Conservation (phyloP, 2,888 invertebrate species). For the Ametastegia equiseti region DNA sequence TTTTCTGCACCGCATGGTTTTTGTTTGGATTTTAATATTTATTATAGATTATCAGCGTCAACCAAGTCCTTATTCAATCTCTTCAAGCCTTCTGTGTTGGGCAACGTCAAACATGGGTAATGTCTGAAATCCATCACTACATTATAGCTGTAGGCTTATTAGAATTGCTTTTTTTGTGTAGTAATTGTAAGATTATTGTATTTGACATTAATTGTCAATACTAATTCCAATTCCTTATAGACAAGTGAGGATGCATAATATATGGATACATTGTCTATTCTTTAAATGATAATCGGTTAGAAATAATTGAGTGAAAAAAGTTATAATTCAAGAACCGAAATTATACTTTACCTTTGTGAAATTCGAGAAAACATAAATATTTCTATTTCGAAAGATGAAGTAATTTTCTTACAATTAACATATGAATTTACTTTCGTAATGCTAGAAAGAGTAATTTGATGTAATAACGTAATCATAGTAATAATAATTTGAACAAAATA, state of each 20-base stretch:
- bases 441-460: not conserved
- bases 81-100: slow-evolving; percentile 73
- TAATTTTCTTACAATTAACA: not conserved
- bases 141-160: slow-evolving; percentile 11
- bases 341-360: not conserved
- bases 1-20: slow-evolving; percentile 68
- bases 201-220: too few relatives aligned
- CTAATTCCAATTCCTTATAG: too few relatives aligned
- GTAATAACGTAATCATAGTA: not conserved
- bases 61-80: slow-evolving; percentile 77
- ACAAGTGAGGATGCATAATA: too few relatives aligned
- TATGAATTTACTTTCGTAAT: not conserved
- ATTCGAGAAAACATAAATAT: not conserved
- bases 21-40: slow-evolving; percentile 71
- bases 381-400: not conserved
- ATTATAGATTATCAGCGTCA: slow-evolving; percentile 74
- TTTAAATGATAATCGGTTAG: not conserved
- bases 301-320: not conserved
- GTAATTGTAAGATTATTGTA: not conserved
- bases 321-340: not conserved
- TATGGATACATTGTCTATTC: too few relatives aligned
- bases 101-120: slow-evolving; percentile 76
- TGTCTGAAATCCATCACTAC: slow-evolving; percentile 21
- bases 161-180: slow-evolving; percentile 1
- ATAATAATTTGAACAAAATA: not conserved